These are phyloP conservation scores for Euwallacea similis DNA, from an alignment of 1,140 invertebrate genomes.

Conservation along the genomic window DNA sequence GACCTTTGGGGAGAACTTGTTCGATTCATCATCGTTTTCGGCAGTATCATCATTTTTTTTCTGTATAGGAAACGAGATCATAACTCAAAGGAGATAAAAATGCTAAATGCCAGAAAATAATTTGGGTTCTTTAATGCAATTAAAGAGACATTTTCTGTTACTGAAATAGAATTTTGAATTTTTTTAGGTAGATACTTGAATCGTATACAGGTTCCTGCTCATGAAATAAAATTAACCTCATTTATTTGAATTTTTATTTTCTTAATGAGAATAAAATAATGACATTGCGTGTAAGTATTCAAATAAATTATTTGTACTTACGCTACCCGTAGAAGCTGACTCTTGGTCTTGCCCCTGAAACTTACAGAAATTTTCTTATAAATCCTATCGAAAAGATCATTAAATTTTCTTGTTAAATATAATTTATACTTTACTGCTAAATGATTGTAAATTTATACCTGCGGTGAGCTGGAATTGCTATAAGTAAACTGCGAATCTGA, in stretches of 20 bases:
- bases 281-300: constrained; percentile 31
- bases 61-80: constrained; percentile 34
- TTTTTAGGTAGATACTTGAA: too few relatives aligned
- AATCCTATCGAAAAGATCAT: too few relatives aligned
- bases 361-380: constrained; percentile 1
- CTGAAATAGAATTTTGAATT: too few relatives aligned
- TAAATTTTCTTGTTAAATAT: too few relatives aligned
- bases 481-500: constrained; percentile 73
- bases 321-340: constrained; percentile 21
- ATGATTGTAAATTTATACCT: constrained; percentile 52
- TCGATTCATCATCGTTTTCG: constrained; percentile 56
- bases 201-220: not conserved
- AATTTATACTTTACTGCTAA: not conserved
- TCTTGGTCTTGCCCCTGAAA: constrained; percentile 33
- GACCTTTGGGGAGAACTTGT: constrained; percentile 61
- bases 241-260: constrained; percentile 2
- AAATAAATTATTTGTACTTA: constrained; percentile 32
- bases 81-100: constrained; percentile 8
- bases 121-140: too few relatives aligned
- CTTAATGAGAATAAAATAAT: constrained; percentile 12
- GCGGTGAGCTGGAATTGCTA: constrained; percentile 72
- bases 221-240: not conserved
- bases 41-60: constrained; percentile 56
- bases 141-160: too few relatives aligned
- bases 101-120: too few relatives aligned